Evolutionary conservation across 2,888 invertebrate species (phyloP).

Genomic region (Stramonita haemastoma): DNA sequence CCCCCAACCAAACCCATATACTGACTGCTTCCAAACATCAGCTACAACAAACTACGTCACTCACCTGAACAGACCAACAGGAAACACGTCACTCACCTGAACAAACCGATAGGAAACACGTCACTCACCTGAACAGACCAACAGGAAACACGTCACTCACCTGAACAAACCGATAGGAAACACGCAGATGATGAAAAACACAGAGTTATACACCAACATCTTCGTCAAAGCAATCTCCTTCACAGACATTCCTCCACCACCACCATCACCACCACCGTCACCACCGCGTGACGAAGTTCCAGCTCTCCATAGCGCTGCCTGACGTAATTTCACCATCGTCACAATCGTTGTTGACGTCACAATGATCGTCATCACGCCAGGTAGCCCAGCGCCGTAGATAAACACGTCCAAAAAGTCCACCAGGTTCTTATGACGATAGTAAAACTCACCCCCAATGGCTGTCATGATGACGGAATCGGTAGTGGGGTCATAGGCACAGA

Average conservation of each 20-base stretch:
- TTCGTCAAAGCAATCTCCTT: neutral
- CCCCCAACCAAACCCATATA: too few relatives aligned
- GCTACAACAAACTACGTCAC: too few relatives aligned
- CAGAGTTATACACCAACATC: slow-evolving; percentile 11
- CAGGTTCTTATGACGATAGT: slow-evolving; percentile 1
- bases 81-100: slow-evolving; percentile 14
- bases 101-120: neutral
- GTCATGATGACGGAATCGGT: neutral
- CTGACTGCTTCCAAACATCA: too few relatives aligned
- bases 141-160: too few relatives aligned
- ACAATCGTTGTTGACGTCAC: neutral
- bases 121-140: too few relatives aligned
- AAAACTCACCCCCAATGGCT: neutral
- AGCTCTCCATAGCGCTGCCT: neutral
- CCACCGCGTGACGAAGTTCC: neutral
- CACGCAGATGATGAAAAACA: slow-evolving; percentile 10
- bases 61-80: too few relatives aligned
- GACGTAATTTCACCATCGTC: neutral
- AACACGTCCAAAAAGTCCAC: slow-evolving; percentile 4
- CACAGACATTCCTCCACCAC: neutral
- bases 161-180: too few relatives aligned
- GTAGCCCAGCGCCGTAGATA: neutral
- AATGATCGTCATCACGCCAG: neutral
- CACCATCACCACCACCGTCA: neutral
- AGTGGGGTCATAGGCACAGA: neutral